phyloP scores from a whole-genome alignment of 2,797 vertebrate genomes.

The Ptychadena robeensis region DNA sequence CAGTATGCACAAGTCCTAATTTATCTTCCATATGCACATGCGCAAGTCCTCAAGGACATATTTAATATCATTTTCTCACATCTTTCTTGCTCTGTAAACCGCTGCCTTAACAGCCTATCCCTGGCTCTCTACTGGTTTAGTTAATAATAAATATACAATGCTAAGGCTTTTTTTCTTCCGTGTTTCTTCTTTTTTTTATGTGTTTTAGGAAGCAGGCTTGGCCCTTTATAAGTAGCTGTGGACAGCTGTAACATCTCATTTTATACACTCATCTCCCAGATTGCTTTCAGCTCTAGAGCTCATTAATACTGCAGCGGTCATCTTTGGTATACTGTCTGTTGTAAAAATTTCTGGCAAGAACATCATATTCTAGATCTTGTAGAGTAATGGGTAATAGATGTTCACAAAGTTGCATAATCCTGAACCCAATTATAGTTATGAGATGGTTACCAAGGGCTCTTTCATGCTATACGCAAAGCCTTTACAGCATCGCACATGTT shows the following conservation, averaged over 20 bases:
- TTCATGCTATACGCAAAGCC: too few species aligned
- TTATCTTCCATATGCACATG: neutral
- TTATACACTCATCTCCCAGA: neutral
- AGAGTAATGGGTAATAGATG: neutral
- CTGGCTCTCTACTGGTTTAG: neutral
- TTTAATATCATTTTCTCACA: neutral
- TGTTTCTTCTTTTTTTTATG: too few species aligned
- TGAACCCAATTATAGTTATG: too few species aligned
- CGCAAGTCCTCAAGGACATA: neutral
- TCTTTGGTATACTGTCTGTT: neutral
- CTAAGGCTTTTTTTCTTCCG: neutral
- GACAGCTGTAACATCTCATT: neutral
- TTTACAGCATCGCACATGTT: too few species aligned
- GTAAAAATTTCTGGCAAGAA: neutral
- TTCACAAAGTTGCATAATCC: neutral
- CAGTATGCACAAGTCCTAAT: too few species aligned
- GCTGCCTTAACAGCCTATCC: neutral
- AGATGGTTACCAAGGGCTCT: too few species aligned
- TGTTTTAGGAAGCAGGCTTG: too few species aligned
- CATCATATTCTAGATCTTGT: neutral
- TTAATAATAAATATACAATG: neutral
- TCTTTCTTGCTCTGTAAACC: neutral
- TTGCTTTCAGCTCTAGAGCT: neutral
- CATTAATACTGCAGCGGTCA: neutral
- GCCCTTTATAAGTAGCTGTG: neutral